A percentile compares a stretch with the other conserved stretches of the same genome.
These are phyloP conservation scores for Anneissia japonica DNA, from an alignment of 35 echinoderm and acorn worm species.

Conservation along the genomic window DNA sequence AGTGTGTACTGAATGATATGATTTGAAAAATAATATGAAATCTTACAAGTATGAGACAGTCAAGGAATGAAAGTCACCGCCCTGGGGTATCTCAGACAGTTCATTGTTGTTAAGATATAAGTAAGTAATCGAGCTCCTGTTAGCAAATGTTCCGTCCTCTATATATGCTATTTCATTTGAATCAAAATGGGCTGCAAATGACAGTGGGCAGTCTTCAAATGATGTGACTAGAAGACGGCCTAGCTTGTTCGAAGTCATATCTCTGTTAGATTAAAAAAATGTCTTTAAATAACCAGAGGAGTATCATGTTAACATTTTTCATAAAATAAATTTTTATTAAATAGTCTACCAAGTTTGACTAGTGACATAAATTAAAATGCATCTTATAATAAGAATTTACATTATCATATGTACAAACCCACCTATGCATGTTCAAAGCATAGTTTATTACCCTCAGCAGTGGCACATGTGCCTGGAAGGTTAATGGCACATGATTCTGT, in stretches of 20 bases:
- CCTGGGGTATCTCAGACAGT: conserved; percentile 55
- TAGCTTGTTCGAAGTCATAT: conserved; percentile 48
- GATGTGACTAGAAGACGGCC: conserved; percentile 64
- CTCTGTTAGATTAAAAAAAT: conserved; percentile 19
- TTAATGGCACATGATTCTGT: too few relatives aligned
- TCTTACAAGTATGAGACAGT: conserved; percentile 48
- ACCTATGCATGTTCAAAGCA: too few relatives aligned
- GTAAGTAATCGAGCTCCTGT: conserved; percentile 8
- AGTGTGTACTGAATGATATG: too few relatives aligned
- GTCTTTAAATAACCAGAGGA: too few relatives aligned
- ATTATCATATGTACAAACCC: too few relatives aligned
- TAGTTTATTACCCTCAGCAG: too few relatives aligned
- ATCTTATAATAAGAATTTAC: too few relatives aligned
- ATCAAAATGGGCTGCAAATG: background rate
- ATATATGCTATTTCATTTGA: conserved; percentile 90
- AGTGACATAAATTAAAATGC: too few relatives aligned
- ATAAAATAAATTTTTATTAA: too few relatives aligned
- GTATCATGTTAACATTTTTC: too few relatives aligned
- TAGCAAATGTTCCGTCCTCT: conserved; percentile 69
- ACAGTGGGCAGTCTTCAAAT: conserved; percentile 77
- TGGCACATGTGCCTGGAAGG: too few relatives aligned
- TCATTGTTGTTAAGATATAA: conserved; percentile 57
- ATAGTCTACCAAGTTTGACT: too few relatives aligned
- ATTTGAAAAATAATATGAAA: background rate
- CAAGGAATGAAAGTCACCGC: conserved; percentile 53